Conservation (phyloP, 2,113 vertebrate genomes). For the Monarcha castaneiventris region DNA sequence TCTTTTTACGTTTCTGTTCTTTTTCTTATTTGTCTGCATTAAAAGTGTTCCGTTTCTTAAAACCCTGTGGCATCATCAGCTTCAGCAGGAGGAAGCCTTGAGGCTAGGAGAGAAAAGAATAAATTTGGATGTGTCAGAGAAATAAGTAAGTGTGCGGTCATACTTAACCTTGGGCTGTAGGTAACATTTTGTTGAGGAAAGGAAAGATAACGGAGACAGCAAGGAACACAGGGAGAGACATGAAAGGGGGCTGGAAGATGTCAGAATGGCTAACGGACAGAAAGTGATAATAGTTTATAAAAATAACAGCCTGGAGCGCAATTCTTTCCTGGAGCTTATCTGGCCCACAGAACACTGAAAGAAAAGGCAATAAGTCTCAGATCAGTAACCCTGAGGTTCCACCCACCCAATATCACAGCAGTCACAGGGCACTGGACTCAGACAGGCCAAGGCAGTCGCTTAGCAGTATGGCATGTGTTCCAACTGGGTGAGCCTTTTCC, state of each 20-base stretch:
- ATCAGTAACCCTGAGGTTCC: neutral
- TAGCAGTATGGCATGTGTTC: neutral
- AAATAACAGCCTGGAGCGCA: conserved; percentile 21
- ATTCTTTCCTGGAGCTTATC: no score
- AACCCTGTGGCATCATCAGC: neutral
- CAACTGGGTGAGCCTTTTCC: neutral
- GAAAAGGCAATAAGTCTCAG: neutral
- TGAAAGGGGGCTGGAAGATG: neutral
- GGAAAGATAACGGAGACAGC: neutral
- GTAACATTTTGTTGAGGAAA: neutral
- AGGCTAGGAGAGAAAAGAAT: neutral
- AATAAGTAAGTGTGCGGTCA: neutral
- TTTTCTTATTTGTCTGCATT: neutral
- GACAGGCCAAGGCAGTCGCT: neutral
- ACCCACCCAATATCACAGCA: neutral
- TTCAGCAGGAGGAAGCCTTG: neutral
- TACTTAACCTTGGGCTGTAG: neutral
- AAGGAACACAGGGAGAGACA: neutral
- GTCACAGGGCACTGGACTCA: neutral
- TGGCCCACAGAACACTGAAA: neutral
- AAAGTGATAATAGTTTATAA: conserved; percentile 5
- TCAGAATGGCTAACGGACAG: neutral
- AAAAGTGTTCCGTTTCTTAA: neutral
- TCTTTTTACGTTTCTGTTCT: neutral
- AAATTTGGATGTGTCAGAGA: neutral